Evolutionary conservation across 2,797 vertebrate species (phyloP).

Genomic region (Heteromormyrus szaboi): DNA sequence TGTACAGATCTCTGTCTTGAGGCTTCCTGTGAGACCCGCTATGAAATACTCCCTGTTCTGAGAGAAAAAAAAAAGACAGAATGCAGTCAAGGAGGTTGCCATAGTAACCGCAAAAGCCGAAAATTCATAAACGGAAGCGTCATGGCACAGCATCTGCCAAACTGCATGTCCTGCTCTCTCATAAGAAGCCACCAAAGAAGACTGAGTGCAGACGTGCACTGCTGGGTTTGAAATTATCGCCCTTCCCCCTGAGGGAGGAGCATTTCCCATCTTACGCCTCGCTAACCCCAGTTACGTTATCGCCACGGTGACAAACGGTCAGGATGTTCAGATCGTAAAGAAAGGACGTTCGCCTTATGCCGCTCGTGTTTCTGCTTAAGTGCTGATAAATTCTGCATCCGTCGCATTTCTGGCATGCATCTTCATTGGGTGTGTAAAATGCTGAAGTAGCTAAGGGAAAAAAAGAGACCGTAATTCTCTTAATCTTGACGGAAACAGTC

Average conservation of each 20-base stretch:
- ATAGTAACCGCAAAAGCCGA: conserved; percentile 16
- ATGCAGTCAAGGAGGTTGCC: conserved; percentile 17
- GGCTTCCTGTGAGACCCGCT: conserved; percentile 3
- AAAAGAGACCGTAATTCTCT: background rate
- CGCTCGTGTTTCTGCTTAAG: background rate
- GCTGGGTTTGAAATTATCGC: background rate
- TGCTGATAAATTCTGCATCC: conserved; percentile 1
- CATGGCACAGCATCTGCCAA: conserved; percentile 7
- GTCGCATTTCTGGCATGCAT: background rate
- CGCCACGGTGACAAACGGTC: background rate
- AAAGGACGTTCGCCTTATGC: background rate
- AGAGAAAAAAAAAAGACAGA: background rate
- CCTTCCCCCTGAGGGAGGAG: background rate
- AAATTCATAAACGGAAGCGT: conserved; percentile 8
- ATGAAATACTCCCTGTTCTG: background rate
- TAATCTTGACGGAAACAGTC: background rate
- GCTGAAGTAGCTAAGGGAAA: background rate
- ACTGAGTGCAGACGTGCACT: background rate
- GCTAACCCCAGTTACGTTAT: background rate
- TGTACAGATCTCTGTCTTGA: background rate
- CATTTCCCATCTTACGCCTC: background rate
- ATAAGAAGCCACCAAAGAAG: background rate
- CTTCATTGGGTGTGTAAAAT: background rate
- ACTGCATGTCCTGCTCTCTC: background rate
- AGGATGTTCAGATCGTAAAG: background rate